Evolutionary conservation across 2,113 vertebrate species (phyloP).

Genomic region (Cephalophus harveyi): DNA sequence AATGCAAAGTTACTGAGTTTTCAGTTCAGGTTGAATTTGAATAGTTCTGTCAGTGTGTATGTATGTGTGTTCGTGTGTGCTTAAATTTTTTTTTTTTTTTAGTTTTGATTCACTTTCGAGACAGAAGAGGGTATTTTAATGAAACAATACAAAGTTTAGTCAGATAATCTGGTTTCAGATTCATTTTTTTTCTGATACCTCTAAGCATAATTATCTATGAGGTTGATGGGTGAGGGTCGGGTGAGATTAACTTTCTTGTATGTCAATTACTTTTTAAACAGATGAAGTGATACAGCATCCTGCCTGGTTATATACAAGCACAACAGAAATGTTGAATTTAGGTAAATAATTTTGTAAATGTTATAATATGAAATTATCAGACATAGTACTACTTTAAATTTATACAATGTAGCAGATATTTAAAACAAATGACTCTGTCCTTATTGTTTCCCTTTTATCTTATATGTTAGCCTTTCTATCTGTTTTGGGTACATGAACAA

Average conservation of each 20-base stretch:
- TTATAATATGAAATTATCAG: background rate
- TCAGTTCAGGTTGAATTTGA: background rate
- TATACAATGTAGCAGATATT: background rate
- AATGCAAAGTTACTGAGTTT: background rate
- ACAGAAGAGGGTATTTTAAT: background rate
- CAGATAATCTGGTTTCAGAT: background rate
- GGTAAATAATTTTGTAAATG: background rate
- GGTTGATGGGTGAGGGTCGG: fast-evolving
- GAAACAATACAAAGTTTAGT: background rate
- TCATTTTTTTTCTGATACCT: background rate
- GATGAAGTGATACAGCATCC: background rate
- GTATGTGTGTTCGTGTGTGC: background rate
- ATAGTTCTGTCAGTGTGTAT: background rate
- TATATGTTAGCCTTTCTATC: background rate
- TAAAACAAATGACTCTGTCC: background rate
- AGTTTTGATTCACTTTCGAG: background rate
- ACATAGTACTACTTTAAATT: background rate
- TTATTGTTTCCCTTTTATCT: background rate
- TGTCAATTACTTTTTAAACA: background rate
- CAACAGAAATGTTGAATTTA: background rate
- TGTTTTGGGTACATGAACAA: background rate
- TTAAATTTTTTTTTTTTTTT: background rate
- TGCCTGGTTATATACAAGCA: background rate
- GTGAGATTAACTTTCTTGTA: background rate
- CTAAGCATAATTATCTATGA: background rate